Evolutionary conservation across 2,888 invertebrate genomes (phyloP).

Genomic region (Cataglyphis albicans): DNA sequence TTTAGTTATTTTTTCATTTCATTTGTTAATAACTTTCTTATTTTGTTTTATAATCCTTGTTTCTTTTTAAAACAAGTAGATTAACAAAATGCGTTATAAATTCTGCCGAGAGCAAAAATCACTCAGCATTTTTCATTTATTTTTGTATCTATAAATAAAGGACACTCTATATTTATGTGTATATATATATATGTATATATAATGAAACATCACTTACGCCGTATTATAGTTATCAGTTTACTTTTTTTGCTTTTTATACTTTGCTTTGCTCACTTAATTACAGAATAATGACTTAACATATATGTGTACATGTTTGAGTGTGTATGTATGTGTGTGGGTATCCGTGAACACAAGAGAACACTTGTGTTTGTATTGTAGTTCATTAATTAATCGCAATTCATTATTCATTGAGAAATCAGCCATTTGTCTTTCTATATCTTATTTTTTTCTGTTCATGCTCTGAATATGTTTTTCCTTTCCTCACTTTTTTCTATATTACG

Average conservation of each 20-base stretch:
- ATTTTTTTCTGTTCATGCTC: slow-evolving; percentile 12
- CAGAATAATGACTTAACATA: slow-evolving; percentile 63
- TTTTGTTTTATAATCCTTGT: not conserved
- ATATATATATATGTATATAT: slow-evolving; percentile 34
- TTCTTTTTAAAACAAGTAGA: not conserved
- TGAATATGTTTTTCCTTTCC: not conserved
- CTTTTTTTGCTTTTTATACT: slow-evolving; percentile 67
- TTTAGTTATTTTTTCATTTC: slow-evolving; percentile 9
- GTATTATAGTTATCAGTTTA: slow-evolving; percentile 68
- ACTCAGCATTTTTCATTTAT: not conserved
- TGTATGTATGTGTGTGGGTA: slow-evolving; percentile 3
- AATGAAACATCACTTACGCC: slow-evolving; percentile 68
- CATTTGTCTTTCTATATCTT: slow-evolving; percentile 23
- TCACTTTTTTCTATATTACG: not conserved
- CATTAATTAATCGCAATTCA: slow-evolving; percentile 69
- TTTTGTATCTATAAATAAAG: slow-evolving; percentile 34
- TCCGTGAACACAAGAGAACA: not conserved
- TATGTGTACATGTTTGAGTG: slow-evolving; percentile 41
- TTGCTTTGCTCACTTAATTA: slow-evolving; percentile 74
- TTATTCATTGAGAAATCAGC: slow-evolving; percentile 58
- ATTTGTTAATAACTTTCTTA: not conserved
- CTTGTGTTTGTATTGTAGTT: slow-evolving; percentile 47
- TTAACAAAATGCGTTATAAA: slow-evolving; percentile 20
- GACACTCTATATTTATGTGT: slow-evolving; percentile 29
- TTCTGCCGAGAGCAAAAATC: slow-evolving; percentile 1